Conservation (phyloP, 2,888 invertebrate species). For the Nematopogon swammerdamellus region DNA sequence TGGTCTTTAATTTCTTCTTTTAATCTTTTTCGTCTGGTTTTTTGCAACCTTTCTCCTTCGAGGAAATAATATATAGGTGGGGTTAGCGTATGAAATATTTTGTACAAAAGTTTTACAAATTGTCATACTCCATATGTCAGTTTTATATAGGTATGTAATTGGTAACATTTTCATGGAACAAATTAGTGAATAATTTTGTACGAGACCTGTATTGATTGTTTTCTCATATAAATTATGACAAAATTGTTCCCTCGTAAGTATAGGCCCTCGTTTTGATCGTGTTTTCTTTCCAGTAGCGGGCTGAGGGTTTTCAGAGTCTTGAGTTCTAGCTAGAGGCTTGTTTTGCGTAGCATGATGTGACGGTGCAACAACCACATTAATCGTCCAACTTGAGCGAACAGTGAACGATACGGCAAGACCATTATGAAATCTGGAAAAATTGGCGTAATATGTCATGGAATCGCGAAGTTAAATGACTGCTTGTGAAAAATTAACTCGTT, state of each 20-base stretch:
- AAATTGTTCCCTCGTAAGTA: background rate
- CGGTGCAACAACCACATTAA: background rate
- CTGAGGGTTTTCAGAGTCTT: background rate
- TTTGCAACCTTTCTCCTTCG: too few relatives aligned
- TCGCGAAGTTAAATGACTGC: background rate
- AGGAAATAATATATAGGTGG: too few relatives aligned
- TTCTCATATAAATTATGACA: background rate
- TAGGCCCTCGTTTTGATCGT: background rate
- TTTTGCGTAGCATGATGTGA: background rate
- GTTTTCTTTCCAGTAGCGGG: background rate
- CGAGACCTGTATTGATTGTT: too few relatives aligned
- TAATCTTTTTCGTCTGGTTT: too few relatives aligned
- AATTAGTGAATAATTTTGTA: too few relatives aligned
- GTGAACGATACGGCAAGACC: constrained; percentile 1
- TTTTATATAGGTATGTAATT: too few relatives aligned
- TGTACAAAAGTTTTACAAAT: too few relatives aligned
- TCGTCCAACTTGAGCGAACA: background rate
- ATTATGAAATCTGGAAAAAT: background rate
- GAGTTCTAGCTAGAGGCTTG: background rate
- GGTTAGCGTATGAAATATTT: too few relatives aligned
- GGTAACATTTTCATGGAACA: too few relatives aligned
- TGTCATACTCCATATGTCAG: too few relatives aligned
- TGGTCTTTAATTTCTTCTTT: too few relatives aligned
- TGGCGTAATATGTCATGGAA: background rate
- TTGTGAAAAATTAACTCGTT: too few relatives aligned